A percentile compares a stretch with the other conserved stretches of the same genome.
Evolutionary conservation across 2,888 invertebrate species (phyloP).

Genomic region (Trisateles emortualis): DNA sequence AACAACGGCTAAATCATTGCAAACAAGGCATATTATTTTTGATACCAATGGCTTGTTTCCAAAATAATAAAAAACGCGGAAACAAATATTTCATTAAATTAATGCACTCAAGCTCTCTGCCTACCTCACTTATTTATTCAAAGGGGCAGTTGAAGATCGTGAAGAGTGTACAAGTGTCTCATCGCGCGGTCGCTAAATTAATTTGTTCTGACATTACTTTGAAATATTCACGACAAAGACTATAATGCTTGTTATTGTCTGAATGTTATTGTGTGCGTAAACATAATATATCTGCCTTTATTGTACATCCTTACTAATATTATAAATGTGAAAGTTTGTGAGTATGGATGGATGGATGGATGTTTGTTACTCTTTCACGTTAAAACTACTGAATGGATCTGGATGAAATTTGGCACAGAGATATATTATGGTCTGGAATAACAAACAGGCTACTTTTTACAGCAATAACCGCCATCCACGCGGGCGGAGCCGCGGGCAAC

Average conservation of each 20-base stretch:
- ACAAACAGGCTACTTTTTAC: too few species aligned
- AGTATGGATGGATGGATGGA: too few species aligned
- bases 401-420: too few species aligned
- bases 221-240: constrained; percentile 3
- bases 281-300: too few species aligned
- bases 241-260: background rate
- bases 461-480: too few species aligned
- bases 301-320: too few species aligned
- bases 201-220: constrained; percentile 27
- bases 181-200: constrained; percentile 15
- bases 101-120: background rate
- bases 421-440: too few species aligned
- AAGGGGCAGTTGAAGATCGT: constrained; percentile 22
- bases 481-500: too few species aligned
- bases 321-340: too few species aligned
- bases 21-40: background rate
- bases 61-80: background rate
- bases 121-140: constrained; percentile 28
- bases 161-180: constrained; percentile 24
- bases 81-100: background rate
- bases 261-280: background rate
- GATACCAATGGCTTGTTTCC: background rate
- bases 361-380: too few species aligned
- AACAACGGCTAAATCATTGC: too few species aligned
- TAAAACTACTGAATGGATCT: too few species aligned